Base-by-base conservation (phyloP, 2,113 vertebrate species). In the Burhinus bistriatus region DNA sequence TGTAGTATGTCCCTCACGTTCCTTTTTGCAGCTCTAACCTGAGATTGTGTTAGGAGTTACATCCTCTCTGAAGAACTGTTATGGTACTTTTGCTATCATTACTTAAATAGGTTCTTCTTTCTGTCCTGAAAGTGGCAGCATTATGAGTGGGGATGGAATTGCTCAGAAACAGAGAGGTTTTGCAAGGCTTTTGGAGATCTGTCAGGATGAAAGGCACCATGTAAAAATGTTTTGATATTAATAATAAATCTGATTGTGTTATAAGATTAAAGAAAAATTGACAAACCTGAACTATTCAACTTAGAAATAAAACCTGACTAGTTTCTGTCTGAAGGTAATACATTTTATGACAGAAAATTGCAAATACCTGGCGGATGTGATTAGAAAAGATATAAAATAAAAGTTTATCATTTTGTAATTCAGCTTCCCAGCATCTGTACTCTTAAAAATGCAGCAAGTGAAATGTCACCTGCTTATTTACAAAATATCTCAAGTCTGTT, bases 391-490 rank as follows among this genome's bases (percentile, higher is more conserved):
- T 87, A 77, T 23, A 79, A 65, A 94, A 70, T 83, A 68, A 26
- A 90, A 76, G 52, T 92, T 96, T 87, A 36, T 96, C 58, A 30
- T 73, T 92, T 78, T 88, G 69, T 89, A 88, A n/a, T 93, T 90
- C 57, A 95, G 11, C 58, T 61, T 87, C 42, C 11, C 36, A 83
- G 69, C 42, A 84, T 89, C 64, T 90, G 34, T 93, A 61, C 40
- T 77, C 82, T 65, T 73, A 93, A 94, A 97, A 95, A 93, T 69
- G 65, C 75, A 90, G 49, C 52, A 81, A 92, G 80, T 94, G 68
- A 88, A 97, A 88, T 82, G 78, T 97, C 75, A 96, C 90, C 65
- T 95, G 64, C 55, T 83, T 96, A 94, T 96, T 97, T 95, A 95
- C 59, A 93, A 93, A 86, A 62, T 83, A 83, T 58, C 61, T 83